Base-by-base conservation (phyloP, 1,140 invertebrate species). In the Meloidogyne exigua region DNA sequence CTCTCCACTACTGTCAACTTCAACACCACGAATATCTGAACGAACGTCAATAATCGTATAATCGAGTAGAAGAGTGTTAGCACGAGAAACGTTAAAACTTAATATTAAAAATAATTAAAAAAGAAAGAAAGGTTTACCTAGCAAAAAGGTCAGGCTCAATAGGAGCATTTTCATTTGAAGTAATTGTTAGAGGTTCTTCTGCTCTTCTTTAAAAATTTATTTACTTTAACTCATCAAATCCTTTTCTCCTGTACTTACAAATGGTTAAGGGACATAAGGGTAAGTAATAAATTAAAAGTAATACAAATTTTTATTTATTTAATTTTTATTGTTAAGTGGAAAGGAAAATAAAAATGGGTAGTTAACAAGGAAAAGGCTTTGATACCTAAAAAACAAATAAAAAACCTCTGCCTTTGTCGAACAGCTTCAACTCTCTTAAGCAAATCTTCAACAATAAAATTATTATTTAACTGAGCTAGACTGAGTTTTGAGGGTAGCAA, bases 1-100 rank as follows among this genome's bases (percentile, higher is more conserved):
- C 66, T 87, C 85, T 49, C 84, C 86, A 65, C 67, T 75, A 57
- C 79, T 81, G 26, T 84, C 76, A 66, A 86, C 78, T 49, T 87
- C 86, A n/a, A 86, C 49, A 68, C 85, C 85, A 36, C 65, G 42
- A 21, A 75, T 42, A 32, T 76, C 79, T 0, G 82, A 77, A n/a
- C 42, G 62, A 23, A 79, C 75, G 64, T 84, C 76, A 10, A 81
- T 39, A 68, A 86, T 81, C 11, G 82, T 79, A 65, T 86, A 86
- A 70, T 86, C 84, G 3, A 86, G 78, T 68, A 86, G 72, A 21
- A 86, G 76, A 39, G 57, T 79, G 57, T 84, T 77, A n/a, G 85
- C 84, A 26, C 78, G 76, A 28, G 81, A 79, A 28, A 80, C 79
- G 62, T 80, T 80, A 80, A 80, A 82, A 28, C 79, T 66, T n/a